A percentile compares a stretch with the other conserved stretches of the same genome.
Conservation (phyloP, 2,113 vertebrate genomes). For the Phyllostomus discolor region DNA sequence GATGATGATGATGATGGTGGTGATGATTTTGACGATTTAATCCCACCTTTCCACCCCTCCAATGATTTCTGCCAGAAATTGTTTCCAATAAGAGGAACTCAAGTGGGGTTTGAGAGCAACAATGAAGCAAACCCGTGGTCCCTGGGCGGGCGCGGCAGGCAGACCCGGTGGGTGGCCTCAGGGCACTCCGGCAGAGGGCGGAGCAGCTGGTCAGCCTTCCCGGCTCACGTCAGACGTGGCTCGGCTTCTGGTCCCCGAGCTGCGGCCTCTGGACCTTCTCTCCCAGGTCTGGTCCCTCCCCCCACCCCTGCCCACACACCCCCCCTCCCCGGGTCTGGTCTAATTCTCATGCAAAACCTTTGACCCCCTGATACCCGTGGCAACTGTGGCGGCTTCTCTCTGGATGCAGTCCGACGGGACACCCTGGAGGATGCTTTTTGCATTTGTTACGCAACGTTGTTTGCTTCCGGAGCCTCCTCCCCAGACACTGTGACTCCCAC, state of each 20-base stretch:
- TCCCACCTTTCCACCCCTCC: background rate
- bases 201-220: background rate
- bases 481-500: background rate
- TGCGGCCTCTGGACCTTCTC: background rate
- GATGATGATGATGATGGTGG: background rate
- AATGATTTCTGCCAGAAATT: background rate
- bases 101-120: background rate
- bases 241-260: background rate
- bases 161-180: fast-evolving
- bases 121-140: background rate
- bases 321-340: background rate
- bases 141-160: background rate
- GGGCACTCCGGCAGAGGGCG: background rate
- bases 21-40: background rate
- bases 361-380: background rate
- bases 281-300: background rate
- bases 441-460: no score
- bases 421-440: fast-evolving
- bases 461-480: background rate
- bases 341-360: background rate
- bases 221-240: background rate
- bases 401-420: fast-evolving
- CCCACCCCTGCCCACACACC: no score
- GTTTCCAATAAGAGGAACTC: background rate
- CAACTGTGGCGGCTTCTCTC: background rate